These are phyloP conservation scores for Clytia hemisphaerica DNA, from an alignment of 30 jellyfish, hydroid and myxozoan species.

Conservation along the genomic window DNA sequence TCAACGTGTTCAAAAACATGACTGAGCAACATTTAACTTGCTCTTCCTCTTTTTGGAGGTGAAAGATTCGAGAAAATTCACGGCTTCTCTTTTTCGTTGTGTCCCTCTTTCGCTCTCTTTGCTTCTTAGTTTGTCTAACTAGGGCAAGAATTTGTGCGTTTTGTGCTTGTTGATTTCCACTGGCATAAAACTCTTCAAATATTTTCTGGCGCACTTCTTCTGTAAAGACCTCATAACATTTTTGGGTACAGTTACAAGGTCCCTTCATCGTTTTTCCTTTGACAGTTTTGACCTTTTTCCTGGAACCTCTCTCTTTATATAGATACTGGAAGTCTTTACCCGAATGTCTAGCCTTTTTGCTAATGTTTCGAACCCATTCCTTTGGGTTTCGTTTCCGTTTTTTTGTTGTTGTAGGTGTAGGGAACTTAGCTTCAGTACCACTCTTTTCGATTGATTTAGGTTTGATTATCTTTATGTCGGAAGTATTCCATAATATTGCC, in stretches of 20 bases:
- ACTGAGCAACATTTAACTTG: not conserved
- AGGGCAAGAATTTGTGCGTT: not conserved
- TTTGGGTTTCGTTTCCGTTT: conserved; percentile 14
- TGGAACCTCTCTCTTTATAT: not conserved
- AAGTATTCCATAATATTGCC: conserved; percentile 5
- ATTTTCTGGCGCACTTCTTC: not conserved
- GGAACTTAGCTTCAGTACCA: conserved; percentile 9
- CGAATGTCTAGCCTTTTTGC: not conserved
- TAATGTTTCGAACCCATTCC: not conserved
- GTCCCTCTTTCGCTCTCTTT: not conserved
- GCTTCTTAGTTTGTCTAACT: not conserved
- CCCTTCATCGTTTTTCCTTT: not conserved
- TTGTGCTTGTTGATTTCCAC: not conserved
- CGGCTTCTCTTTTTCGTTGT: not conserved
- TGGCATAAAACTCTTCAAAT: not conserved
- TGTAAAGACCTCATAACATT: not conserved
- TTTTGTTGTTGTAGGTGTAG: not conserved
- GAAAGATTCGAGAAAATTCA: not conserved
- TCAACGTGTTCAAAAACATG: conserved; percentile 2
- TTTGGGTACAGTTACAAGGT: not conserved
- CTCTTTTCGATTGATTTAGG: not conserved
- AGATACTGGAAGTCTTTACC: not conserved
- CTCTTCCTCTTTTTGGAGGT: not conserved
- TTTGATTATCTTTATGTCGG: not conserved
- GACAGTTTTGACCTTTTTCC: too few species aligned